A percentile compares a stretch with the other conserved stretches of the same genome.
These are phyloP conservation scores for Andrena praecox DNA, from an alignment of 2,888 invertebrate genomes.

Conservation along the genomic window DNA sequence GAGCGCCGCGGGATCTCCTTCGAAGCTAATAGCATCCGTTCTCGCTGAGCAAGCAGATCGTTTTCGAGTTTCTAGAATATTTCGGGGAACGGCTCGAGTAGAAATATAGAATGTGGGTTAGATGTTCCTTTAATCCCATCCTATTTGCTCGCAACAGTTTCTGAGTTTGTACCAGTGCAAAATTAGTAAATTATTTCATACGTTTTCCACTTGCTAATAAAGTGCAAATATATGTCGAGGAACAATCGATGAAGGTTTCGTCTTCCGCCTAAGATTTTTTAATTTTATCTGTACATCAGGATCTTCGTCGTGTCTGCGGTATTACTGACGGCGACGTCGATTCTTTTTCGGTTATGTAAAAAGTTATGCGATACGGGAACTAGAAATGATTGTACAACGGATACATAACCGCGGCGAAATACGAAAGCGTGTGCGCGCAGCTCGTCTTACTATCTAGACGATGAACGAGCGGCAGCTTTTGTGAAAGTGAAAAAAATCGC, in stretches of 20 bases:
- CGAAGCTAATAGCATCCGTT: background rate
- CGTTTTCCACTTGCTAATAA: too few species aligned
- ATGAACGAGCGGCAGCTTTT: conserved; percentile 63
- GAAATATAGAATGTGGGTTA: background rate
- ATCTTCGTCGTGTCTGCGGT: background rate
- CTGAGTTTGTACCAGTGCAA: background rate
- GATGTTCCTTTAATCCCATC: background rate
- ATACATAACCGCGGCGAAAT: conserved; percentile 37
- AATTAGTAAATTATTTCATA: background rate
- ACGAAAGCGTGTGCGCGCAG: conserved; percentile 42
- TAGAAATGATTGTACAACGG: conserved; percentile 21
- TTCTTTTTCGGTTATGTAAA: conserved; percentile 44
- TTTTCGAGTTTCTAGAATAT: background rate
- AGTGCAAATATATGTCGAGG: too few species aligned
- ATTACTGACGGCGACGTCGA: background rate
- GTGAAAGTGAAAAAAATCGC: conserved; percentile 82
- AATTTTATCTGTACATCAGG: background rate
- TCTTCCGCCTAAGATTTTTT: too few species aligned
- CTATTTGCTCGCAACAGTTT: background rate
- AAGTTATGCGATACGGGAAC: conserved; percentile 50
- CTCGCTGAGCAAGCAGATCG: background rate
- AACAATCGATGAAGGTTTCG: too few species aligned
- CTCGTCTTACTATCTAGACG: conserved; percentile 35
- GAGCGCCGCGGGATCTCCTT: conserved; percentile 7
- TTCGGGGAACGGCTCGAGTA: background rate